Evolutionary conservation across 2,888 invertebrate genomes (phyloP).

Genomic region (Sinopyrophorus schimmeli): DNA sequence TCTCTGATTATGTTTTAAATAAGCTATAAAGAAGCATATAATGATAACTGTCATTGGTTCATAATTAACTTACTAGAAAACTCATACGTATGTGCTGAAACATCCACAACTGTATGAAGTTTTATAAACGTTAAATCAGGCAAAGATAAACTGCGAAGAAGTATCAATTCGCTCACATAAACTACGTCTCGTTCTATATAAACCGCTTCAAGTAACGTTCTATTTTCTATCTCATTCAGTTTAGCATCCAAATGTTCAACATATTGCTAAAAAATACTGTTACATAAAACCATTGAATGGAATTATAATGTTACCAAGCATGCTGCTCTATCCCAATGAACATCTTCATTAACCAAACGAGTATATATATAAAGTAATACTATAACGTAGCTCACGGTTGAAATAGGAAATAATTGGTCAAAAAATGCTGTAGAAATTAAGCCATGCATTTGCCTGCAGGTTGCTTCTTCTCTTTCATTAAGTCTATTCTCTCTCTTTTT

Average conservation of each 20-base stretch:
- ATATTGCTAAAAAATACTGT: conserved; percentile 12
- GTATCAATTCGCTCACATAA: conserved; percentile 15
- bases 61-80: conserved; percentile 6
- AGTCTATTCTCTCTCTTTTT: conserved; percentile 8
- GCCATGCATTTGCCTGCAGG: conserved; percentile 11
- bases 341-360: conserved; percentile 13
- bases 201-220: conserved; percentile 1
- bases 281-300: not conserved
- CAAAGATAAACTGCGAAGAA: conserved; percentile 4
- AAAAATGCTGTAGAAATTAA: conserved; percentile 11
- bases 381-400: conserved; percentile 13
- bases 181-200: conserved; percentile 18
- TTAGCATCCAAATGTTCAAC: conserved; percentile 13
- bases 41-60: not conserved
- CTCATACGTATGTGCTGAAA: not conserved
- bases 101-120: conserved; percentile 7
- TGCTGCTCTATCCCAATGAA: conserved; percentile 10
- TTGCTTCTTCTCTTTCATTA: conserved; percentile 3
- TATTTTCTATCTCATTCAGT: conserved; percentile 9
- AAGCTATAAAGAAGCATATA: conserved; percentile 10
- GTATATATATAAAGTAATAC: conserved; percentile 10
- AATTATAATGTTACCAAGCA: conserved; percentile 8
- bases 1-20: conserved; percentile 6
- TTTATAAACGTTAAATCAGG: conserved; percentile 2
- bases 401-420: conserved; percentile 17